Percentiles rank a stretch among this genome's conserved stretches.
Conservation (phyloP, 1,140 invertebrate species). For the Heterodera carotae region DNA sequence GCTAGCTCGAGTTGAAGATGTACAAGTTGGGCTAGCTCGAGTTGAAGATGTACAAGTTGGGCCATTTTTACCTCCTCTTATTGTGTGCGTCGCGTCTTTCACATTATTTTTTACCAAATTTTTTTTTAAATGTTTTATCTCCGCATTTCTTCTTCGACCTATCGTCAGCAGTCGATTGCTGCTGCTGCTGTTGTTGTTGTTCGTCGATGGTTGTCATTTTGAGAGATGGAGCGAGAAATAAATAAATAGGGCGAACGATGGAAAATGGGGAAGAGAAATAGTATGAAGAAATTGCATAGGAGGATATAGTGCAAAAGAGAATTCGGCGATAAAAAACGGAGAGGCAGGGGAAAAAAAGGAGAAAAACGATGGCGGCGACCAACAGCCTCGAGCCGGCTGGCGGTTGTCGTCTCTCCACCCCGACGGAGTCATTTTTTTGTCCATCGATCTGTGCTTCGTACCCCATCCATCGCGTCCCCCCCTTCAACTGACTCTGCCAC, state of each 20-base stretch:
- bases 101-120: neutral
- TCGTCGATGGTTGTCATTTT: neutral
- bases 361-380: neutral
- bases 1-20: too few species aligned
- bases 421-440: constrained; percentile 11
- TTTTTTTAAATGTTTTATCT: neutral
- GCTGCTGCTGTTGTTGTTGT: neutral
- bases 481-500: constrained; percentile 1
- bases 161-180: neutral
- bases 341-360: neutral
- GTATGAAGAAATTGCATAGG: neutral
- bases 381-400: neutral
- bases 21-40: too few species aligned
- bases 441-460: neutral
- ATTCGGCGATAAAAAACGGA: neutral
- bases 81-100: neutral
- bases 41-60: too few species aligned
- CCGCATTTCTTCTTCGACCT: neutral
- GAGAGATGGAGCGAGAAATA: neutral
- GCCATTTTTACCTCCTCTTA: too few species aligned
- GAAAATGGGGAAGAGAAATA: neutral
- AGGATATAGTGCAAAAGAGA: neutral
- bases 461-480: constrained; percentile 3
- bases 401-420: neutral
- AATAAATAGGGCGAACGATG: constrained; percentile 16